Conservation (phyloP, 1,140 invertebrate species). For the Cotesia vestalis region DNA sequence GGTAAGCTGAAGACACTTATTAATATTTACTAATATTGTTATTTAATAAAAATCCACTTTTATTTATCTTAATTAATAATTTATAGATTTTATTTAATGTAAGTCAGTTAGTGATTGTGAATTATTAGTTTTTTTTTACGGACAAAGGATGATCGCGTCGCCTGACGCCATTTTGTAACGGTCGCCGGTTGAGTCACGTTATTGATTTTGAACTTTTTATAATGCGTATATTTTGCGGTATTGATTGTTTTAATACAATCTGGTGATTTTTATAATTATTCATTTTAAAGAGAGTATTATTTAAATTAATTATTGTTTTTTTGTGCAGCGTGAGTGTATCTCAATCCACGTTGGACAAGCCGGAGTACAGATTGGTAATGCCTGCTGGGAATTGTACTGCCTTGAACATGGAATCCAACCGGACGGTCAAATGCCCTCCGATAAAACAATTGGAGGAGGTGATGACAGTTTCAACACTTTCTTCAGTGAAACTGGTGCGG, state of each 20-base stretch:
- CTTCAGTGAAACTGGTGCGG: conserved; percentile 37
- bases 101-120: neutral
- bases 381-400: conserved; percentile 37
- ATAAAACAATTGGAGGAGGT: conserved; percentile 36
- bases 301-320: conserved; percentile 1
- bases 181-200: conserved; percentile 33
- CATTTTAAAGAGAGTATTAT: neutral
- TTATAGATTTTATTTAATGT: neutral
- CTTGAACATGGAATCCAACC: conserved; percentile 36
- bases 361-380: conserved; percentile 37
- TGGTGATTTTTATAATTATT: neutral
- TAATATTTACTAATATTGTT: no score
- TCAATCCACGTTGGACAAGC: conserved; percentile 38
- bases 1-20: no score
- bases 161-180: conserved; percentile 36
- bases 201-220: neutral
- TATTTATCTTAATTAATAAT: neutral
- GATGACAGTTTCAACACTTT: conserved; percentile 37
- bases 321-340: conserved; percentile 34
- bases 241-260: neutral
- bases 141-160: neutral
- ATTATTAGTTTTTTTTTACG: neutral
- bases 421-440: conserved; percentile 36
- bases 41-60: no score
- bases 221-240: neutral